Evolutionary conservation across 2,797 vertebrate species (phyloP), one percentile per base, ranked within the genome.

Genomic region (Phoxinus dragarum): DNA sequence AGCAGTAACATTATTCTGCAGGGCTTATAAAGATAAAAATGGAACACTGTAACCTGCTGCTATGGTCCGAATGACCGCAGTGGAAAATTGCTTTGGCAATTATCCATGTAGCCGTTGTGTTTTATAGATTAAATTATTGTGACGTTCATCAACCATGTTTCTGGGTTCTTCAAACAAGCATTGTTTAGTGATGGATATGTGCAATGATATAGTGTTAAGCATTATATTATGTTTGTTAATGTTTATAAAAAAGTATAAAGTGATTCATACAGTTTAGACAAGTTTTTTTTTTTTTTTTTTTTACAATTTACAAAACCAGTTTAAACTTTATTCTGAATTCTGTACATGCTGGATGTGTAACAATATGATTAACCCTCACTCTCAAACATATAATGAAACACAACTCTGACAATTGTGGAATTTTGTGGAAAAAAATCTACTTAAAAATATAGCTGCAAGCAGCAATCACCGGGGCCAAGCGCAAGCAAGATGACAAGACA

Each of bases 31-130:
- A 80, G 14, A 64, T 47, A 47, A 64, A 64, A 71, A 80, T 6
- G 21, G 31, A 83, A 34, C 42, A 14, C 14, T 75, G 44, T 44
- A 67, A 52, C 56, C 81, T 75, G 44, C 61, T 75, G 71, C 47
- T 75, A 38, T 83, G 42, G 34, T 27, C 34, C 67, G 34, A 67
- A 67, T 83, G 59, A 52, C 72, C 44, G 0, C 19, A 74, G 23
- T 49, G 12, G 73, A 74, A 56, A 74, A 67, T 76, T 75, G 59
- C 23, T 76, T 66, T 64, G 44, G 42, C 54, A 83, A 52, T 67
- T 73, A 10, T 82, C 56, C 42, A 17, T 76, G 31, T 40, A 38
- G 36, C 6, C 12, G 7, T 77, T 67, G 59, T 38, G 21, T 64
- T 75, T 73, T 52, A 38, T 31, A 49, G 31, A 54, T 54, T 12